Base-by-base conservation (phyloP, 2,113 vertebrate genomes). In the Otis tarda region DNA sequence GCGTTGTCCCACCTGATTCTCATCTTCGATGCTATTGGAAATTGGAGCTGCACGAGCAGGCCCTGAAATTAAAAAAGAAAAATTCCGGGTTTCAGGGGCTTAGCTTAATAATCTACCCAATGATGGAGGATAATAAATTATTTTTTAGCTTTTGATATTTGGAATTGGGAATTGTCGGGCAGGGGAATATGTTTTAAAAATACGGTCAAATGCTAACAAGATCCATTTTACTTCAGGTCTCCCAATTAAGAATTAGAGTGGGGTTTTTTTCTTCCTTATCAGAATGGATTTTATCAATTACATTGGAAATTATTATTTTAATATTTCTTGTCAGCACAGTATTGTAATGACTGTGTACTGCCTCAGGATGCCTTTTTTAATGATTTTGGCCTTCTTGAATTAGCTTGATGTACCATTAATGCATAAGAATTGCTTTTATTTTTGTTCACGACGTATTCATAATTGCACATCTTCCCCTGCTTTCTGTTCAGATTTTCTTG, bases 351-450 rank as follows among this genome's bases (percentile, higher is more conserved):
- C 95, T 88, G 89, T 41, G 75, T 85, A 90, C 90, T 98, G 98
- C 98, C 98, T 96, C 96, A 92, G 98, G 98, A 97, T 97, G 89
- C 97, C 55, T 93, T 90, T 90, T 53, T 79, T 97, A 97, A 98
- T 95, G 97, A 92, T 95, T 95, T 90, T 70, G 91, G 96, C 97
- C 97, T 97, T 96, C 96, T 96, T 96, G 95, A 97, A 96, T 98
- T 98, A 98, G 97, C 90, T 90, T 92, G 95, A 97, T 96, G 97
- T 97, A 95, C 97, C 97, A 83, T 98, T 97, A 97, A 92, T 94
- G 98, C 97, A 89, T 96, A 88, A 97, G 94, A 96, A 96, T 96
- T 95, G 95, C 97, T 96, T 96, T 98, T 98, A 97, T 98, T 98
- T 98, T 96, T 96, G 95, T 90, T 97, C 96, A 89, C 37, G 15